Base-by-base conservation (phyloP, 2,113 vertebrate species). In the Rhegmatorhina hoffmannsi region DNA sequence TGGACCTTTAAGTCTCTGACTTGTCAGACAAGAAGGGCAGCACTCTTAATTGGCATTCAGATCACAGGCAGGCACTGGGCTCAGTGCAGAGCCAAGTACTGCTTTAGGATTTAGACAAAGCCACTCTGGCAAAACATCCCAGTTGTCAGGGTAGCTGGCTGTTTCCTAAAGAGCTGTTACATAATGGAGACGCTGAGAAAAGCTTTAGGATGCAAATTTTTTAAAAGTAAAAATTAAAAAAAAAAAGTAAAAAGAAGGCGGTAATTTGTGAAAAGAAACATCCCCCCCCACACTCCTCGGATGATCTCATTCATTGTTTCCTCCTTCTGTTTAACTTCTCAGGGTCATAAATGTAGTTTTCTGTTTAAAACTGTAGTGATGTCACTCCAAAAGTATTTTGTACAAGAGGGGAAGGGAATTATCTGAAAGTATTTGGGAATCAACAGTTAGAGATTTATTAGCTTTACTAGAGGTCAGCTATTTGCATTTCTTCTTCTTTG, bases 81-180 rank as follows among this genome's bases (percentile, higher is more conserved):
- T 94, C 90, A 62, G 69, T 5, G 44, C 96, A 79, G 84, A 98
- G 97, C 97, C 95, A 97, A 97, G 94, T 93, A 52, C 96, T 96
- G 97, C 98, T 98, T 98, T 97, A 95, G 97, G 96, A 96, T 97
- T 97, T 96, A 98, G 97, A 98, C 98, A 98, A 98, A 98, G 98
- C 97, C 94, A 77, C 91, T 95, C 97, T 98, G 97, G 97, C 97
- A 97, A 91, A 97, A 96, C 96, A 97, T 90, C 95, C 96, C 97
- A 98, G 97, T 98, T 98, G 98, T 98, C 98, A 97, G 96, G 97
- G 98, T 95, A 98, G 98, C 96, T 97, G 96, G 96, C 97, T 53
- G 94, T 96, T 96, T 97, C 97, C 97, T 97, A 98, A 98, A 98
- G 97, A 96, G 97, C 97, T 97, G 95, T 98, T 98, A 97, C 96